Conservation (phyloP, 1,140 invertebrate genomes). For the Vanessa tameamea region DNA sequence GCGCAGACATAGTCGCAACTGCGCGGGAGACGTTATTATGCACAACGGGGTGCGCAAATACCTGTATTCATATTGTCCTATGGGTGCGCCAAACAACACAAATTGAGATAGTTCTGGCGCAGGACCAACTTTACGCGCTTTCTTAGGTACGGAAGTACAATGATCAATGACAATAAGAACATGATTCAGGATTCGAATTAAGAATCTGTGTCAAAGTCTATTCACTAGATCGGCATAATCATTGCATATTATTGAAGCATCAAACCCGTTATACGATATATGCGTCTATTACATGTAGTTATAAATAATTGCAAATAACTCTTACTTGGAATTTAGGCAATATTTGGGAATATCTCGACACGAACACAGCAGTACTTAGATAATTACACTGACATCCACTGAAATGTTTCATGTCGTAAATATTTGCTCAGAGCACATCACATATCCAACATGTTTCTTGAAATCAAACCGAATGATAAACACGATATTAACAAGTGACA, state of each 20-base stretch:
- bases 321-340: not conserved
- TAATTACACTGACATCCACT: slow-evolving; percentile 11
- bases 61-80: too few species aligned
- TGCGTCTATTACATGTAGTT: not conserved
- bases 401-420: not conserved
- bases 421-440: slow-evolving; percentile 18
- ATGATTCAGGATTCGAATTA: too few species aligned
- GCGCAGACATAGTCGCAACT: too few species aligned
- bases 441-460: not conserved
- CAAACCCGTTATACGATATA: not conserved
- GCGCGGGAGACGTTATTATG: too few species aligned
- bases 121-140: too few species aligned
- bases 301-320: slow-evolving; percentile 3
- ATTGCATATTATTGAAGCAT: not conserved
- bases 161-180: too few species aligned
- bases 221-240: too few species aligned
- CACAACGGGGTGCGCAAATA: too few species aligned
- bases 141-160: too few species aligned
- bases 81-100: too few species aligned
- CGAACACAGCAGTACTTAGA: not conserved
- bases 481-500: slow-evolving; percentile 38
- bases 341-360: not conserved
- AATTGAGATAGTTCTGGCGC: too few species aligned
- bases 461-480: slow-evolving; percentile 36
- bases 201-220: too few species aligned